Percentiles rank a stretch among this genome's conserved stretches.
phyloP scores from a whole-genome alignment of 2,888 invertebrate genomes.

The Drosophila bunnanda region DNA sequence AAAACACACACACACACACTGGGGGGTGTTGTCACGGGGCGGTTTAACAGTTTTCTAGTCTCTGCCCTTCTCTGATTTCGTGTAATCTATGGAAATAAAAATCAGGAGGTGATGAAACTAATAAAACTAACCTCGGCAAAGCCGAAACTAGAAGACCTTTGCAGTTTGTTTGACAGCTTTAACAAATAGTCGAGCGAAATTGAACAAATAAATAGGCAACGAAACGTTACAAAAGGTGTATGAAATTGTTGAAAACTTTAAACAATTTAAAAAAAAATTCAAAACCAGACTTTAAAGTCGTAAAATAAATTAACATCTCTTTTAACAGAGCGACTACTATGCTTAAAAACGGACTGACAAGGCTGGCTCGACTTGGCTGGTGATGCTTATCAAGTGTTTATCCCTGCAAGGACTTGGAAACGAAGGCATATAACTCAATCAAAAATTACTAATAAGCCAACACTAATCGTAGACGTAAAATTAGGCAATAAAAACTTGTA shows the following conservation, averaged over 20 bases:
- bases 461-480: constrained; percentile 40
- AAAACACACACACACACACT: constrained; percentile 13
- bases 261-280: background rate
- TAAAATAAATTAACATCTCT: background rate
- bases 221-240: background rate
- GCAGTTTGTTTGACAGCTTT: background rate
- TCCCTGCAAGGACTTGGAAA: constrained; percentile 7
- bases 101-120: background rate
- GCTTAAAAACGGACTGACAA: background rate
- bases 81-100: background rate
- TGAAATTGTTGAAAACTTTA: too few species aligned
- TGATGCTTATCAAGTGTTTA: background rate
- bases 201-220: background rate
- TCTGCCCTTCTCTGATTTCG: constrained; percentile 2
- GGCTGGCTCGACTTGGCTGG: background rate
- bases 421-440: constrained; percentile 17
- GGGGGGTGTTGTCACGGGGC: background rate
- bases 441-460: constrained; percentile 40
- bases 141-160: background rate
- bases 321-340: background rate
- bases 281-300: background rate
- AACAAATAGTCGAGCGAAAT: background rate
- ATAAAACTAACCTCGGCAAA: background rate
- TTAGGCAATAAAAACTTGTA: constrained; percentile 38
- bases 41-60: background rate